These are phyloP conservation scores for Sinocyclocheilus anshuiensis DNA, from an alignment of 2,113 vertebrate species.

Conservation along the genomic window DNA sequence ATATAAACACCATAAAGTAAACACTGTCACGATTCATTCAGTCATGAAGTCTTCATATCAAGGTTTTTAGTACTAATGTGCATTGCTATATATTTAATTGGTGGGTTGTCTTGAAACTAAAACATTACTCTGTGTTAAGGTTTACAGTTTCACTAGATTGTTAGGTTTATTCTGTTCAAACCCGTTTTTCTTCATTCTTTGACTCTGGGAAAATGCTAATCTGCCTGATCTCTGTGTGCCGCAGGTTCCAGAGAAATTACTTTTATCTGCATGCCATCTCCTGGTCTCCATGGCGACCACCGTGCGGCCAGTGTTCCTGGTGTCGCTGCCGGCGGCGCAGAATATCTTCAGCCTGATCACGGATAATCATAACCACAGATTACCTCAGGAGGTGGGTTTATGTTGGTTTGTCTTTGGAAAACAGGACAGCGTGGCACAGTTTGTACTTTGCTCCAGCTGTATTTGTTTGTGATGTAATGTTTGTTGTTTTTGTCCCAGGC, in stretches of 20 bases:
- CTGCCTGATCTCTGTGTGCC: not conserved
- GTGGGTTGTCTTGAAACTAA: not conserved
- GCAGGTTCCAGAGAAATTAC: slow-evolving; percentile 94
- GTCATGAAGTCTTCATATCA: not conserved
- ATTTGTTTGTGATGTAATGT: not conserved
- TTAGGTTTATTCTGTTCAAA: not conserved
- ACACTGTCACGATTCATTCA: not conserved
- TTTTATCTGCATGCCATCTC: slow-evolving; percentile 91
- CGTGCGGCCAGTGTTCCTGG: slow-evolving; percentile 92
- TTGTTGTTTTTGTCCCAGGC: slow-evolving; percentile 73
- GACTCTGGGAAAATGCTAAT: not conserved
- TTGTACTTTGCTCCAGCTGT: not conserved
- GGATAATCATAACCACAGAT: slow-evolving; percentile 83
- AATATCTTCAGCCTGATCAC: slow-evolving; percentile 94
- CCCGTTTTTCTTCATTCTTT: not conserved
- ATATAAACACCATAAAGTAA: not conserved
- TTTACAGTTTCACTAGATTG: not conserved
- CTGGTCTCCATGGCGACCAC: slow-evolving; percentile 93
- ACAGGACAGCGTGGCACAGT: not conserved
- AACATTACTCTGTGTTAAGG: not conserved
- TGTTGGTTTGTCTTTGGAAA: not conserved
- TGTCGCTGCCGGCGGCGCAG: slow-evolving; percentile 89
- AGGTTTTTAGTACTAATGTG: not conserved
- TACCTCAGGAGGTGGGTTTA: slow-evolving; percentile 82
- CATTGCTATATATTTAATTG: not conserved